A percentile compares a stretch with the other conserved stretches of the same genome.
Evolutionary conservation across 2,888 invertebrate genomes (phyloP).

Genomic region (Cistogaster globosa): DNA sequence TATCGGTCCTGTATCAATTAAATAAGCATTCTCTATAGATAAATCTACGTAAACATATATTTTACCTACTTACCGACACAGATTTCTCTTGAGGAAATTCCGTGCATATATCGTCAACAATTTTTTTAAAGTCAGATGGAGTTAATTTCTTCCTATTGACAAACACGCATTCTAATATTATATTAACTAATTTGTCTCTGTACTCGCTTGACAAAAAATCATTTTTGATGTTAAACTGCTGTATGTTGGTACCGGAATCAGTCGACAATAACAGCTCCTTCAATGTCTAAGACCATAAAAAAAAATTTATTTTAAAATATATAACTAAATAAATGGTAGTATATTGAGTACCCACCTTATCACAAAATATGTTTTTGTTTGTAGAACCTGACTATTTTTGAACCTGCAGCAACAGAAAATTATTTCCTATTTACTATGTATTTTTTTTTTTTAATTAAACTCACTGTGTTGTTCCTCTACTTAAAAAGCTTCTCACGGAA

Average conservation of each 20-base stretch:
- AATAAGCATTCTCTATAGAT: conserved; percentile 8
- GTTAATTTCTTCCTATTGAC: no score
- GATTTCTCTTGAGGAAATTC: conserved; percentile 24
- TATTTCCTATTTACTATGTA: background rate
- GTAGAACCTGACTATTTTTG: background rate
- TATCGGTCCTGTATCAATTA: conserved; percentile 21
- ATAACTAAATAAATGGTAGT: conserved; percentile 1
- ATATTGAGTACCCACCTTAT: conserved; percentile 16
- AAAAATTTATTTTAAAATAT: conserved; percentile 1
- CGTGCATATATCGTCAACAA: conserved; percentile 22
- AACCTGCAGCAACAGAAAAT: conserved; percentile 4
- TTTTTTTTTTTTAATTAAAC: background rate
- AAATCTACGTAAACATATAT: background rate
- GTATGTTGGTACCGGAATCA: conserved; percentile 9
- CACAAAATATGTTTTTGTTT: conserved; percentile 20
- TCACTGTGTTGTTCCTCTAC: conserved; percentile 18
- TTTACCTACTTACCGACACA: conserved; percentile 18
- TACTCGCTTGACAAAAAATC: conserved; percentile 13
- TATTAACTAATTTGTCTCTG: conserved; percentile 17
- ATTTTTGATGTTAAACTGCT: conserved; percentile 2
- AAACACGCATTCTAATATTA: background rate
- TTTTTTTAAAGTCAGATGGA: background rate
- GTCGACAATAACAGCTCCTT: conserved; percentile 19
- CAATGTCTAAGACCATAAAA: conserved; percentile 14
- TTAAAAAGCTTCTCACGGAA: conserved; percentile 32